These are phyloP conservation scores for Zosterops hypoxanthus DNA, from an alignment of 2,113 vertebrate species.

Conservation along the genomic window DNA sequence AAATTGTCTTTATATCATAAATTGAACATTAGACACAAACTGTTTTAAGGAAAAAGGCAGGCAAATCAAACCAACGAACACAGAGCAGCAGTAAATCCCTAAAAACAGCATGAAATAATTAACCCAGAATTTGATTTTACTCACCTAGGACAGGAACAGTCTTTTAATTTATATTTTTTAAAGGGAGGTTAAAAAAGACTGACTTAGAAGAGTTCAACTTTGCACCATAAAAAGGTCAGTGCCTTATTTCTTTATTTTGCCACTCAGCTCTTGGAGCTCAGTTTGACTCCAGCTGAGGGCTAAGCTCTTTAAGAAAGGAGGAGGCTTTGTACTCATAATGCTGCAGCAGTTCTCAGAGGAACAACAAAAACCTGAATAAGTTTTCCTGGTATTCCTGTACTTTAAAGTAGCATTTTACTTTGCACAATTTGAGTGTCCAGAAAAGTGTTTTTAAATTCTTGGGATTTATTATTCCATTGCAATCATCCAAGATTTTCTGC, in stretches of 20 bases:
- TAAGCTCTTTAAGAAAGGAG: neutral
- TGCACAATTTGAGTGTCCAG: neutral
- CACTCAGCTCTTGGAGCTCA: neutral
- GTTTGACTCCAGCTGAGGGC: neutral
- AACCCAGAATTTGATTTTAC: neutral
- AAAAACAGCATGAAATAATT: neutral
- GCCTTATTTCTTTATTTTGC: neutral
- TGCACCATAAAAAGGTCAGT: neutral
- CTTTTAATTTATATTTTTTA: neutral
- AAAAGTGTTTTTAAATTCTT: neutral
- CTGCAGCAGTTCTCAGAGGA: neutral
- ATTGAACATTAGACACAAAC: neutral
- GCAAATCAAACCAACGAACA: neutral
- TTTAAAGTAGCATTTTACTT: neutral
- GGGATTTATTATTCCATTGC: neutral
- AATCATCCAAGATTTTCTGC: neutral
- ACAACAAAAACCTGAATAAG: neutral
- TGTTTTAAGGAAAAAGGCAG: neutral
- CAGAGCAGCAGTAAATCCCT: neutral
- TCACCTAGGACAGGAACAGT: neutral
- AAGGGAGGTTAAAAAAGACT: neutral
- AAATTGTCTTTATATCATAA: neutral
- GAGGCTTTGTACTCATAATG: neutral
- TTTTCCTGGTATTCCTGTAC: neutral
- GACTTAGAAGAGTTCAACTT: neutral